A percentile compares a stretch with the other conserved stretches of the same genome.
Evolutionary conservation across 2,797 vertebrate genomes (phyloP).

Genomic region (Lagorchestes hirsutus): DNA sequence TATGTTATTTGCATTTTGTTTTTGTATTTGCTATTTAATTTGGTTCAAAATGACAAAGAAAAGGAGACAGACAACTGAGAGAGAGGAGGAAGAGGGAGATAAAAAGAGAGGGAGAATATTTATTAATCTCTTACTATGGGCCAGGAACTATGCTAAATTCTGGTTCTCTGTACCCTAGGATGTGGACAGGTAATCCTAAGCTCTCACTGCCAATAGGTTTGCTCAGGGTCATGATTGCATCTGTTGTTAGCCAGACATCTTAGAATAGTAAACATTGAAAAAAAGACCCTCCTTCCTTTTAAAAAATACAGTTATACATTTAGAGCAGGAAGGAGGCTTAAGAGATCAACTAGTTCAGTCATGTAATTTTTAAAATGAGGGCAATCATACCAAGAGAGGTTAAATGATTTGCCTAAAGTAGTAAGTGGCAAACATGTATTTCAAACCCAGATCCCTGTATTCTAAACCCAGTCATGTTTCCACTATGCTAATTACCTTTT

Average conservation of each 20-base stretch:
- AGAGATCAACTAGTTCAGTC: neutral
- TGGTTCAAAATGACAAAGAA: neutral
- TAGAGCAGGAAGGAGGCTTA: neutral
- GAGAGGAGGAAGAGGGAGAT: neutral
- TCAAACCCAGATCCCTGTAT: neutral
- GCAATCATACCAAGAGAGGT: neutral
- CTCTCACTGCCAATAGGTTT: neutral
- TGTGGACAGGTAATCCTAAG: neutral
- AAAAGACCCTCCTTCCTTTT: neutral
- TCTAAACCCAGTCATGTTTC: neutral
- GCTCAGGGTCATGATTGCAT: neutral
- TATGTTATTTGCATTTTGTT: neutral
- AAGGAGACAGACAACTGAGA: neutral
- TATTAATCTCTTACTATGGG: neutral
- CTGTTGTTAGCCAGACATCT: neutral
- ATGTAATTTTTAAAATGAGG: neutral
- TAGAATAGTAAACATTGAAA: neutral
- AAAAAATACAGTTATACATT: neutral
- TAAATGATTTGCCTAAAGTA: neutral
- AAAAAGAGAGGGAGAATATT: neutral
- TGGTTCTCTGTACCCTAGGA: neutral
- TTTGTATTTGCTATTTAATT: neutral
- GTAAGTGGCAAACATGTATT: neutral
- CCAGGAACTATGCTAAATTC: neutral
- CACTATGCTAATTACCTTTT: neutral